phyloP scores from a whole-genome alignment of 2,113 vertebrate species.

The Rhegmatorhina hoffmannsi region DNA sequence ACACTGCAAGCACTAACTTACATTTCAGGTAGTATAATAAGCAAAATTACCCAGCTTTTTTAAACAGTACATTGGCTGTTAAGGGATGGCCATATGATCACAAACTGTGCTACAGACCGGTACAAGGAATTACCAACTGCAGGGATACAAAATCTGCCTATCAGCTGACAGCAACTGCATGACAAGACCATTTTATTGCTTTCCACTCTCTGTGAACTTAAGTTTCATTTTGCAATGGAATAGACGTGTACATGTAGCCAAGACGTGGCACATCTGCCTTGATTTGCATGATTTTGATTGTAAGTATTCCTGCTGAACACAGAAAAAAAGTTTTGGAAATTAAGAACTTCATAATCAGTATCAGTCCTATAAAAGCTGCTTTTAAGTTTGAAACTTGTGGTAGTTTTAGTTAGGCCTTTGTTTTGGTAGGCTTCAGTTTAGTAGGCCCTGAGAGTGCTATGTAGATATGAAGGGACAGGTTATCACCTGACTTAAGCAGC shows the following conservation, averaged over 20 bases:
- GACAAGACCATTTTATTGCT: neutral
- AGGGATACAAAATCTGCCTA: neutral
- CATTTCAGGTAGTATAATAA: neutral
- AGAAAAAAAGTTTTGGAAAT: neutral
- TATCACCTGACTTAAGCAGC: no score
- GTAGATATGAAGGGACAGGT: no score
- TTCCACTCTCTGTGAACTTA: neutral
- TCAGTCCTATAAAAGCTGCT: neutral
- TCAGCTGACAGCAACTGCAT: neutral
- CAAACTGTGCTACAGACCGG: neutral
- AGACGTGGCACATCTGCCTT: neutral
- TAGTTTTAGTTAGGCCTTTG: no score
- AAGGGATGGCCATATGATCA: neutral
- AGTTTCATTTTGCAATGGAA: neutral
- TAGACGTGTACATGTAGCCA: accelerated
- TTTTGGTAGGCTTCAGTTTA: no score
- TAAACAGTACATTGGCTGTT: neutral
- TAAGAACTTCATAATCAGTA: neutral
- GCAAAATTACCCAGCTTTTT: neutral
- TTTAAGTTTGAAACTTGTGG: neutral
- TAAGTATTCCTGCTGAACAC: neutral
- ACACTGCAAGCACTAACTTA: neutral
- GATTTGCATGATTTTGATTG: neutral
- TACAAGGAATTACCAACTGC: neutral
- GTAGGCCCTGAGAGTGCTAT: no score